Base-by-base conservation (phyloP, 2,113 vertebrate species). In the Nerophis ophidion region DNA sequence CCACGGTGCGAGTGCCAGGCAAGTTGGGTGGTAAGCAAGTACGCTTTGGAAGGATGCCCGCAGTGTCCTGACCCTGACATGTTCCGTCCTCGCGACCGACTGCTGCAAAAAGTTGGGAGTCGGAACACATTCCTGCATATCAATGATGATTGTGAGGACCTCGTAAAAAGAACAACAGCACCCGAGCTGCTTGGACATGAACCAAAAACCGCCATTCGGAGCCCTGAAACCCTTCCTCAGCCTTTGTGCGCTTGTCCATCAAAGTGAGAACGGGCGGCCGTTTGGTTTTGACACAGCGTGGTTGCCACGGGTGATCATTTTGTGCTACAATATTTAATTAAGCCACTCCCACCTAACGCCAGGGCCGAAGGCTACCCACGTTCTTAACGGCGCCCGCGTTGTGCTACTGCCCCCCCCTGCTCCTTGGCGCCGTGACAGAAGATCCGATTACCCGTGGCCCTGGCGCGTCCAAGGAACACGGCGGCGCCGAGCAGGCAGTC, bases 351-450 rank as follows among this genome's bases (percentile, higher is more conserved):
- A 40, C n/a, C 38, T 40, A 8, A 40, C 7, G 4, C 38, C 38
- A 10, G 8, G 40, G 40, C 1, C 8, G 40, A 42, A 10, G 8
- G 3, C 40, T 42, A 8, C 65, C 53, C 51, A 78, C 54, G 76
- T 81, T 77, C 79, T 80, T 83, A 77, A 80, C 78, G 72, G 68
- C 65, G 77, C n/a, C 66, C 72, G 76, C 80, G 65, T 65, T 83
- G 57, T 62, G 75, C 70, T 72, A 77, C 80, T 77, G 75, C n/a
- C n/a, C 81, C 71, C 71, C 47, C n/a, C n/a, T 57, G 69, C 76
- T 72, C 83, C 77, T 76, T 89, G 88, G 86, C 86, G 81, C 77
- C 68, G 6, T 75, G 84, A 86, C 84, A 86, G 72, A 76, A 82
- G 86, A 87, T 85, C 81, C 81, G 85, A 87, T 88, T 86, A 87